Conservation (phyloP, 2,797 vertebrate genomes). For the Syngnathus rostellatus region DNA sequence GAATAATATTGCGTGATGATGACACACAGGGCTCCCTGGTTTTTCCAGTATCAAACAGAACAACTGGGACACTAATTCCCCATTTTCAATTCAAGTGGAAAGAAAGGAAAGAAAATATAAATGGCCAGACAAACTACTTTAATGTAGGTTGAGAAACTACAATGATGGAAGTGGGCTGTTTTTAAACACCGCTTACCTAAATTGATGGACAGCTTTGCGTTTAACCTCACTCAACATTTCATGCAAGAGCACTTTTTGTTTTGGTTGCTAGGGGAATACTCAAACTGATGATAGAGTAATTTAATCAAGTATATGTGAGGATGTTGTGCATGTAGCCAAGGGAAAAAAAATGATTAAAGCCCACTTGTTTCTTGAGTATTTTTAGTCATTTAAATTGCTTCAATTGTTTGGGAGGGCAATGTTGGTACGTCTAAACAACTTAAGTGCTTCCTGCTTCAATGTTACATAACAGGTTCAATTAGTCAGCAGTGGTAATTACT, state of each 20-base stretch:
- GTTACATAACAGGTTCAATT: background rate
- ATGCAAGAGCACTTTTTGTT: background rate
- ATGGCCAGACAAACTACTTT: conserved; percentile 6
- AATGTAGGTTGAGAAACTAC: background rate
- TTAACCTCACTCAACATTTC: background rate
- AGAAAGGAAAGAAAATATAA: conserved; percentile 14
- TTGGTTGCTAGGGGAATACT: conserved; percentile 1
- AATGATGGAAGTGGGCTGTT: background rate
- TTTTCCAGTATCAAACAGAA: conserved; percentile 22
- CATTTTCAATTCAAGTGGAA: conserved; percentile 20
- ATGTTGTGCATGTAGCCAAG: background rate
- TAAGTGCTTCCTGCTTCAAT: background rate
- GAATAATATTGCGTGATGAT: conserved; percentile 25
- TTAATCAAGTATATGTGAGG: background rate
- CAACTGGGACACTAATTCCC: conserved; percentile 34
- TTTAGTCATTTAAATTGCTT: no score
- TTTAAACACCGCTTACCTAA: background rate
- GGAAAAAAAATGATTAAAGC: no score
- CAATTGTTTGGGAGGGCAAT: no score
- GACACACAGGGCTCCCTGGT: conserved; percentile 15
- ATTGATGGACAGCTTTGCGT: background rate
- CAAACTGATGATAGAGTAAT: background rate
- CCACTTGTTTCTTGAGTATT: no score
- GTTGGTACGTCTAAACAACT: no score
- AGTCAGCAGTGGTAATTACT: background rate